Evolutionary conservation across 2,113 vertebrate species (phyloP).

Genomic region (Malaclemys terrapin): DNA sequence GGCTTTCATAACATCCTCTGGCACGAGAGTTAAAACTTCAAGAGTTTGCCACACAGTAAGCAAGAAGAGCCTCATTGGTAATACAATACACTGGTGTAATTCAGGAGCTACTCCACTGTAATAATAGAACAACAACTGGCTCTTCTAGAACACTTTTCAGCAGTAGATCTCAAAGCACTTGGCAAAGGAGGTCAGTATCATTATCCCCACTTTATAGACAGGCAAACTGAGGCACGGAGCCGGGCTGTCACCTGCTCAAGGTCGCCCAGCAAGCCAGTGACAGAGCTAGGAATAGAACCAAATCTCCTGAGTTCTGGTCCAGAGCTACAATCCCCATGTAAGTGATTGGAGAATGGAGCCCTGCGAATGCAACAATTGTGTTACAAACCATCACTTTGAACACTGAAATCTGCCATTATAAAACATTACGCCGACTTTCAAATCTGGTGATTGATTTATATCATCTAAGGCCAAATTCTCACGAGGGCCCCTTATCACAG

Average conservation of each 20-base stretch:
- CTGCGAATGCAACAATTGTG: neutral
- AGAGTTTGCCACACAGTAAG: too few relatives aligned
- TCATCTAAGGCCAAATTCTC: neutral
- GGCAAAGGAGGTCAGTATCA: too few relatives aligned
- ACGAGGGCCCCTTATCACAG: neutral
- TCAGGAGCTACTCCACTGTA: too few relatives aligned
- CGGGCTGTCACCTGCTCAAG: neutral
- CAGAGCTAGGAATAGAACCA: neutral
- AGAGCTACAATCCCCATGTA: accelerated
- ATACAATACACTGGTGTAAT: too few relatives aligned
- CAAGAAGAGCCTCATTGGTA: too few relatives aligned
- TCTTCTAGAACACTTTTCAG: too few relatives aligned
- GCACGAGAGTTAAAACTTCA: too few relatives aligned
- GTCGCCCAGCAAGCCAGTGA: neutral
- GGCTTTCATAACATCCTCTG: too few relatives aligned
- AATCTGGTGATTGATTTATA: neutral
- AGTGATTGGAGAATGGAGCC: neutral
- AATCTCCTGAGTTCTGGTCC: accelerated
- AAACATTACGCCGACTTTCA: neutral
- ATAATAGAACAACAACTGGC: too few relatives aligned
- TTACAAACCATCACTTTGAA: neutral
- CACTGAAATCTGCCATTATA: neutral
- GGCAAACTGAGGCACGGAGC: neutral
- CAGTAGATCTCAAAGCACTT: too few relatives aligned
- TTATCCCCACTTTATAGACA: too few relatives aligned